Evolutionary conservation across 2,113 vertebrate genomes (phyloP), one percentile per base, ranked within the genome.

Genomic region (Oreotrochilus melanogaster): DNA sequence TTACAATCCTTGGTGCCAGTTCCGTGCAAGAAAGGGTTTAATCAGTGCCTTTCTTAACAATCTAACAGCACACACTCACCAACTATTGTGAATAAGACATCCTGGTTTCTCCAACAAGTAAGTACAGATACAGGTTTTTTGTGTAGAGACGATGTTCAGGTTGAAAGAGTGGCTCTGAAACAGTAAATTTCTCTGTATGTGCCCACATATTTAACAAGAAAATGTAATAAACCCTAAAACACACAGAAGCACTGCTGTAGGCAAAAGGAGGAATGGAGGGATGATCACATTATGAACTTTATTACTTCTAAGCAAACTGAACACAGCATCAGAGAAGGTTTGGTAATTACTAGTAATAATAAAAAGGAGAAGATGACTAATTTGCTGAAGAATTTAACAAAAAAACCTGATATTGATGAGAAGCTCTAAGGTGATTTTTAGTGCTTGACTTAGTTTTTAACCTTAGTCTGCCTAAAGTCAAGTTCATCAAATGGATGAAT

Each of bases 1-100:
- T 94, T 88, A 93, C 91, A 86, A 95, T 73, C 73, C 89, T 47
- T 30, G 43, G 28, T 88, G 86, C 88, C 56, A 1, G 21, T 51
- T 80, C 73, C 7, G 4, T 86, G 69, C 73, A 82, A 78, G 42
- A 83, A 62, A 53, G 17, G 48, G 14, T 90, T 94, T 84, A 33
- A 72, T 57, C 62, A 54, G 19, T 39, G 43, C 39, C 71, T 78
- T 92, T 51, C 70, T 81, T 86, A 86, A 37, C 31, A 67, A 57
- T n/a, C 42, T 15, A 70, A 57, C 35, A 86, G 78, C 53, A 78
- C 33, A 45, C 24, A 45, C 18, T 60, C 27, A 53, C 14, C 17
- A 66, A 19, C 39, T 37, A 10, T 2, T 62, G 60, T 45, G 35
- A 78, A 67, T 73, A 60, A 89, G 94, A 76, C n/a, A 57, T 25